Base-by-base conservation (phyloP, 1,140 invertebrate genomes). In the Rhopalosiphum padi region DNA sequence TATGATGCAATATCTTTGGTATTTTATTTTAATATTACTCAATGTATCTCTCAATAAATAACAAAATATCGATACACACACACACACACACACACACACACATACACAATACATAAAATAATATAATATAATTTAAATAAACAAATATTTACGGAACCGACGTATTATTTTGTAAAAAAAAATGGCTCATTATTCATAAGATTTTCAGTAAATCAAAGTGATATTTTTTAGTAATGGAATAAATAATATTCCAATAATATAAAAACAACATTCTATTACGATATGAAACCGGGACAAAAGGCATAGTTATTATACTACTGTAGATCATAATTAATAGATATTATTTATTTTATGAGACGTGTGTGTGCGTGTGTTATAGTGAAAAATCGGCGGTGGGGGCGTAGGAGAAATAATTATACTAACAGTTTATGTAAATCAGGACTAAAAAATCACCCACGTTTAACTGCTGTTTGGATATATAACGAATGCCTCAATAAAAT, bases 401-500 rank as follows among this genome's bases (percentile, higher is more conserved):
- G 30, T 18, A 25, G 18, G 46, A 30, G 18, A 25, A 9, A 35
- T 22, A 88, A 51, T 8, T 18, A 53, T 9, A 37, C 21, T 53
- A 37, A 53, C 48, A n/a, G 60, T 89, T 53, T 89, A 30, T 90
- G 35, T 41, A 43, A 90, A 90, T 60, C 23, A 30, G 6, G 4
- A 60, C 53, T 60, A 60, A 41, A 15, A 60, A 18, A 60, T 30
- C 88, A 21, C 88, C 53, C 35, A 90, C 88, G 37, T 60, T 23
- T 43, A 11, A 60, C 37, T 60, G 87, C 53, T 43, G 23, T 30
- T 43, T 30, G 22, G 21, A n/a, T 43, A 18, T 41, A 60, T 30
- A 60, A 90, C 88, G 88, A 90, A 90, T 55, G 30, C n/a, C n/a
- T 53, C n/a, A 21, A 88, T 90, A 55, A 90, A 55, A 88, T 15